Evolutionary conservation across 2,113 vertebrate genomes (phyloP).

Genomic region (Erythrocebus patas): DNA sequence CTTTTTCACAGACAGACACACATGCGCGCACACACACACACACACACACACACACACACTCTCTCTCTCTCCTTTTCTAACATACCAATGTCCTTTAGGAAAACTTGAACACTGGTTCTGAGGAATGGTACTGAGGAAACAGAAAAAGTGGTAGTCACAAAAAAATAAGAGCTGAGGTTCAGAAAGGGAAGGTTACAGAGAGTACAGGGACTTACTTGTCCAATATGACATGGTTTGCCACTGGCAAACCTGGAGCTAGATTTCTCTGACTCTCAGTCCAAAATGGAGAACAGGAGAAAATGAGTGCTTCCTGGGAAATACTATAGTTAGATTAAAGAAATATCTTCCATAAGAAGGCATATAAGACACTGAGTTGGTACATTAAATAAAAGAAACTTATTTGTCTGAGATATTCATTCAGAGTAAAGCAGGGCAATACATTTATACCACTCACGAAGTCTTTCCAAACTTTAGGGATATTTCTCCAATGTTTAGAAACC

Average conservation of each 20-base stretch:
- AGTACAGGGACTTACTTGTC: background rate
- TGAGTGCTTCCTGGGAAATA: background rate
- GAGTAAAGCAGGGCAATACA: background rate
- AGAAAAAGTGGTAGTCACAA: slow-evolving; percentile 7
- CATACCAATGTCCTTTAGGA: slow-evolving; percentile 1
- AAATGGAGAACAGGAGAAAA: slow-evolving; percentile 43
- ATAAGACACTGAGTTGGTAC: background rate
- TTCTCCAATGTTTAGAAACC: slow-evolving; percentile 12
- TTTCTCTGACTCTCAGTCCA: background rate
- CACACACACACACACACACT: background rate
- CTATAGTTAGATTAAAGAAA: background rate
- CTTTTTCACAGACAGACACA: too few relatives aligned
- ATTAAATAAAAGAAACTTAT: background rate
- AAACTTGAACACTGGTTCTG: background rate
- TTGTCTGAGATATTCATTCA: background rate
- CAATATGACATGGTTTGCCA: background rate
- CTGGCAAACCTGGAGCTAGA: background rate
- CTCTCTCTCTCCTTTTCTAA: background rate
- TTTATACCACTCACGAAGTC: slow-evolving; percentile 19
- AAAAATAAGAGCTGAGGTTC: slow-evolving; percentile 32
- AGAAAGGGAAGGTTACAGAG: slow-evolving; percentile 5
- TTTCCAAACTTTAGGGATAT: background rate
- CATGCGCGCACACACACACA: background rate
- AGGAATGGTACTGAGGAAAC: slow-evolving; percentile 23
- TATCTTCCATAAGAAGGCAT: background rate